A percentile compares a stretch with the other conserved stretches of the same genome.
phyloP scores from a whole-genome alignment of 2,888 invertebrate genomes.

The Tenthredo notha region DNA sequence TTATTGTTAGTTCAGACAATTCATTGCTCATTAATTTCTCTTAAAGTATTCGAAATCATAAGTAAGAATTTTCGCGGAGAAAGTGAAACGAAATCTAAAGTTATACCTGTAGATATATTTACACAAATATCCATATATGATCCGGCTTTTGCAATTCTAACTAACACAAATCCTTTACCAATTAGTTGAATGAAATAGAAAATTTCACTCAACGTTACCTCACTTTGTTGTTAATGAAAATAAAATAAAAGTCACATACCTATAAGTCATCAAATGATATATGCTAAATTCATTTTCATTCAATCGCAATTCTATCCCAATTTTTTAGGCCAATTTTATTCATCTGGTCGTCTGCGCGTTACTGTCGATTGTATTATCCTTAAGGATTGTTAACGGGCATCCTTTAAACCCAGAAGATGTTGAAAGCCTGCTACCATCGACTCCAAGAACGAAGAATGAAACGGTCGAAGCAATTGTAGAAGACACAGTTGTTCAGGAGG shows the following conservation, averaged over 20 bases:
- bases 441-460: slow-evolving; percentile 62
- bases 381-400: slow-evolving; percentile 23
- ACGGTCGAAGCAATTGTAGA: slow-evolving; percentile 64
- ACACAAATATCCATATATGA: background rate
- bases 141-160: slow-evolving; percentile 1
- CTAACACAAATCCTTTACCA: background rate
- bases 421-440: slow-evolving; percentile 60
- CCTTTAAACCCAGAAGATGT: slow-evolving; percentile 60
- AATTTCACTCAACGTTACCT: background rate
- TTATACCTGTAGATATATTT: background rate
- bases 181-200: background rate
- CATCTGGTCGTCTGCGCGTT: slow-evolving; percentile 21
- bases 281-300: background rate
- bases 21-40: background rate
- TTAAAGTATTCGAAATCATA: slow-evolving; percentile 9
- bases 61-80: slow-evolving; percentile 26
- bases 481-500: slow-evolving; percentile 65
- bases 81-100: slow-evolving; percentile 23
- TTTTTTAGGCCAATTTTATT: slow-evolving; percentile 4
- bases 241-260: background rate
- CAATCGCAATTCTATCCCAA: background rate
- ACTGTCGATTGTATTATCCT: background rate
- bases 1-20: background rate
- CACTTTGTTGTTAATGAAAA: background rate
- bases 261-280: background rate